Base-by-base conservation (phyloP, 1,140 invertebrate species). In the Solenopsis fugax region DNA sequence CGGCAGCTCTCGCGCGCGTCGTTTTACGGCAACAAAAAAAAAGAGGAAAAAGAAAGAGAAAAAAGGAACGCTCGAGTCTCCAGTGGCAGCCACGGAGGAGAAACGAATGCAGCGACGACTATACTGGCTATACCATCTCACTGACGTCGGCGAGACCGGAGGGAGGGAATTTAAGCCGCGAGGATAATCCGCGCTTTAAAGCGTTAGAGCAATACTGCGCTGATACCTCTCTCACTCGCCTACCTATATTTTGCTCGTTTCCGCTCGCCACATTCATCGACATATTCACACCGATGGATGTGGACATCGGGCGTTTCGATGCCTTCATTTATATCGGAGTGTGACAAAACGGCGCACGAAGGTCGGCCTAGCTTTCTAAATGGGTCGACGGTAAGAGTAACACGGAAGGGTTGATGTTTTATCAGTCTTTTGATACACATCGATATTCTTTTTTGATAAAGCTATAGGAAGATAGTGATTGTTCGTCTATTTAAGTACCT, bases 141-240 rank as follows among this genome's bases (percentile, higher is more conserved):
- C 50, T 18, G 24, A 50, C 37, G 48, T 81, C 80, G 80, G 37
- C 24, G 54, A 54, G 76, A n/a, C 29, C 52, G 62, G 50, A 10
- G 34, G 58, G 54, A 12, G 64, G 72, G 77, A 76, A 48, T 92
- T 89, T 90, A 89, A 92, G 89, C 91, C 78, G 69, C 72, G 52
- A 77, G 91, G 90, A 92, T 92, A 91, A 92, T 92, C 92, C 91
- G 75, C 84, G 91, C 88, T 92, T 92, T 92, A 91, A 92, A 90
- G 86, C 84, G 87, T 92, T 90, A 75, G 85, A 88, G 89, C 91
- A 91, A 88, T 86, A 90, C 64, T 67, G 89, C 87, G 87, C 82
- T 64, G 90, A 87, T 86, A 89, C 80, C 78, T 80, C 65, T 73
- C 65, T 73, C 82, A 41, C 56, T 58, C 21, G 56, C 10, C 45